A percentile compares a stretch with the other conserved stretches of the same genome.
Evolutionary conservation across 2,888 invertebrate species (phyloP).

Genomic region (Crematogaster levior): DNA sequence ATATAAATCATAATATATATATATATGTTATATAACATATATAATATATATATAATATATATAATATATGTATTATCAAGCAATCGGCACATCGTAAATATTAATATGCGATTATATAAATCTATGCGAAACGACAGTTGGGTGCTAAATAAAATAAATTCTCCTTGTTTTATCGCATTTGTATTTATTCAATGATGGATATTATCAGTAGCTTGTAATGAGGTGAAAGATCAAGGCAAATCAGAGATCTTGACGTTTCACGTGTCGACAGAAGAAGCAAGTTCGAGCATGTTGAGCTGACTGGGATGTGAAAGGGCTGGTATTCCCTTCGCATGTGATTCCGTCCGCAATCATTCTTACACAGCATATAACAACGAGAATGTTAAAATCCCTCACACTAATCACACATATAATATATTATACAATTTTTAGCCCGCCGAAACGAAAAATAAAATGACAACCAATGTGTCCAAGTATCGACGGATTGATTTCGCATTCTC

Average conservation of each 20-base stretch:
- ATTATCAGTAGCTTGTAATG: constrained; percentile 80
- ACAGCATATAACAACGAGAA: constrained; percentile 45
- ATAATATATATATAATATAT: constrained; percentile 2
- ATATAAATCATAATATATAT: neutral
- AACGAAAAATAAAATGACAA: constrained; percentile 41
- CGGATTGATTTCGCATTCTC: constrained; percentile 39
- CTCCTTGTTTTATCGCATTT: constrained; percentile 75
- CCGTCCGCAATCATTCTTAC: constrained; percentile 33
- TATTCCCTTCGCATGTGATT: neutral
- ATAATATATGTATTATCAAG: neutral
- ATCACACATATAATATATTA: constrained; percentile 32
- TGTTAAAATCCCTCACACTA: constrained; percentile 39
- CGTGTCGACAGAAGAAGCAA: constrained; percentile 55
- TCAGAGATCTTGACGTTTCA: constrained; percentile 73
- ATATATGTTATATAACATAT: neutral
- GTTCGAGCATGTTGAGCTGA: constrained; percentile 21
- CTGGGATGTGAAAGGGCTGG: neutral
- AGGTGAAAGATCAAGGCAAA: constrained; percentile 80
- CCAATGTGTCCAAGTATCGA: constrained; percentile 15
- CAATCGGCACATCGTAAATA: neutral
- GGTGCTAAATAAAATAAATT: constrained; percentile 64
- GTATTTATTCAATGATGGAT: constrained; percentile 82
- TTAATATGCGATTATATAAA: neutral
- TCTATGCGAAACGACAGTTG: neutral
- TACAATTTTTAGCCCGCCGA: constrained; percentile 33